These are phyloP conservation scores for Drosophila parabipectinata DNA, from an alignment of 1,140 invertebrate species.

Conservation along the genomic window DNA sequence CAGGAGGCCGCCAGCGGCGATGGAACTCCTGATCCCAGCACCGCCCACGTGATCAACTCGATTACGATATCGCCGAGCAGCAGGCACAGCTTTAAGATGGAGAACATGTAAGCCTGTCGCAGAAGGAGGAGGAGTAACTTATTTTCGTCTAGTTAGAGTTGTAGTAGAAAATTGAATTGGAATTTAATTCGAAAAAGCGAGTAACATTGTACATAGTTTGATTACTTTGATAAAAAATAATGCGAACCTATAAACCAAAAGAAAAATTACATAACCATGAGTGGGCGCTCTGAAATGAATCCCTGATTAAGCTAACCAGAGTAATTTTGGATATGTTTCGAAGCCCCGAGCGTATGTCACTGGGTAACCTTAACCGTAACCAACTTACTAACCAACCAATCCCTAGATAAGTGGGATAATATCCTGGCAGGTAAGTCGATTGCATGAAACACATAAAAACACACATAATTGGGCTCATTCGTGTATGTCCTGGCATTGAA, in stretches of 20 bases:
- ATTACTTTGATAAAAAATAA: constrained; percentile 50
- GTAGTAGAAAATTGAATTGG: constrained; percentile 63
- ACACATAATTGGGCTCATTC: constrained; percentile 65
- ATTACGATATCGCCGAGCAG: constrained; percentile 80
- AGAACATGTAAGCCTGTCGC: constrained; percentile 67
- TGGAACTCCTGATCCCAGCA: constrained; percentile 32
- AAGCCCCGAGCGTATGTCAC: constrained; percentile 38
- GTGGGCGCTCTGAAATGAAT: constrained; percentile 50
- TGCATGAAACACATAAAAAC: constrained; percentile 61
- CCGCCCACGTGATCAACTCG: constrained; percentile 79
- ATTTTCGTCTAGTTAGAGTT: constrained; percentile 69
- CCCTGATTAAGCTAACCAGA: constrained; percentile 26
- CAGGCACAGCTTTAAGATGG: constrained; percentile 80
- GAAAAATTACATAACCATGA: constrained; percentile 3
- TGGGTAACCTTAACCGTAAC: constrained; percentile 6
- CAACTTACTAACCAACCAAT: constrained; percentile 18
- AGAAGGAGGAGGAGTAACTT: constrained; percentile 45
- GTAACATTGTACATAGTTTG: constrained; percentile 51
- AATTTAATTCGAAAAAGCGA: constrained; percentile 41
- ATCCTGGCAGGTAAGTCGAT: constrained; percentile 58
- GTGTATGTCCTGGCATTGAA: constrained; percentile 70
- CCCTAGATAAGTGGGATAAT: background rate
- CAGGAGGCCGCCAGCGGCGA: constrained; percentile 53
- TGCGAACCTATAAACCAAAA: constrained; percentile 48
- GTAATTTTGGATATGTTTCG: constrained; percentile 43